Evolutionary conservation across 2,888 invertebrate genomes (phyloP).

Genomic region (Spicauda simplicius): DNA sequence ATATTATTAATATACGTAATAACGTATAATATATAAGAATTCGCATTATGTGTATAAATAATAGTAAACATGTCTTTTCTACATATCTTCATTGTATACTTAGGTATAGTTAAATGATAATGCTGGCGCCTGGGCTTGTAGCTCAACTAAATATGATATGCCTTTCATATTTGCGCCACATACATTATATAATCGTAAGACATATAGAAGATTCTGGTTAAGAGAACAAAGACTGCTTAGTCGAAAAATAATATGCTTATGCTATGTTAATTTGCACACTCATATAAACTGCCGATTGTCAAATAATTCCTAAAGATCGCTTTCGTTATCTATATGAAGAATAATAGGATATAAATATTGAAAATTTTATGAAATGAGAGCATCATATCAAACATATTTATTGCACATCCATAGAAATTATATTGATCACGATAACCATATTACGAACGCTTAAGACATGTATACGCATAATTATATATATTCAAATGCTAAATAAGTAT

Average conservation of each 20-base stretch:
- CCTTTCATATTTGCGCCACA: not conserved
- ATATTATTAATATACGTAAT: not conserved
- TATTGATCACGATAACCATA: not conserved
- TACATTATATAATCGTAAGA: not conserved
- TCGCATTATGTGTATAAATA: not conserved
- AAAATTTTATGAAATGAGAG: not conserved
- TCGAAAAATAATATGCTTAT: not conserved
- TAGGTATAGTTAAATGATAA: not conserved
- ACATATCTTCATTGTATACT: not conserved
- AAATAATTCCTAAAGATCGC: no score
- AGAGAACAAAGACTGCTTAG: slow-evolving; percentile 8
- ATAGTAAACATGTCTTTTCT: not conserved
- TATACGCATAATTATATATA: not conserved
- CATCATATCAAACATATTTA: not conserved
- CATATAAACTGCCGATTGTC: no score
- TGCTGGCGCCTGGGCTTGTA: not conserved
- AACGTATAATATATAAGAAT: not conserved
- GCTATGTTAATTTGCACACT: not conserved
- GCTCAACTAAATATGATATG: not conserved
- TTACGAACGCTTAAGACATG: not conserved
- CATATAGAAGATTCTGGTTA: not conserved
- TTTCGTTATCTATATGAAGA: no score
- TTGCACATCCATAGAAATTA: not conserved
- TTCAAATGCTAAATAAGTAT: not conserved
- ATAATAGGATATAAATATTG: not conserved